Percentiles rank a stretch among this genome's conserved stretches.
Evolutionary conservation across 2,113 vertebrate species (phyloP).

Genomic region (Coregonus clupeaformis): DNA sequence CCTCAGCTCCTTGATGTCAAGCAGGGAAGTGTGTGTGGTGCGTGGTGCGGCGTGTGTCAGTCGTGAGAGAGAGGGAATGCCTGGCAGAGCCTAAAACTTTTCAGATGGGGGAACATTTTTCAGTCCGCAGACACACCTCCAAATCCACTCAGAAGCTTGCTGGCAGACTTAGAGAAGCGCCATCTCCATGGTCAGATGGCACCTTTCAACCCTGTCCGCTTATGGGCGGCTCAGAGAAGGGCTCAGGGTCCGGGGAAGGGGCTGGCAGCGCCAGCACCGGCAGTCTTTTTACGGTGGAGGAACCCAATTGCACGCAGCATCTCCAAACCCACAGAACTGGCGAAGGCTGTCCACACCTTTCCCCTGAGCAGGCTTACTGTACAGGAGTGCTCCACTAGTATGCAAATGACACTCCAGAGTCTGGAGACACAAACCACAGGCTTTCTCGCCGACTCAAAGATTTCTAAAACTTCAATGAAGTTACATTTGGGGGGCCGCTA

Average conservation of each 20-base stretch:
- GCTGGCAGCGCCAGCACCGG: conserved; percentile 56
- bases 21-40: conserved; percentile 31
- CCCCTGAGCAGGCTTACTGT: conserved; percentile 57
- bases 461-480: conserved; percentile 47
- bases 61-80: conserved; percentile 40
- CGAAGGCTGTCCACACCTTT: conserved; percentile 60
- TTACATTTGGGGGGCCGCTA: too few species aligned
- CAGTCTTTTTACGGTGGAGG: conserved; percentile 53
- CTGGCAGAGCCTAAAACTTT: conserved; percentile 77
- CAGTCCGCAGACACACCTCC: conserved; percentile 67
- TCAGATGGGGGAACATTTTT: conserved; percentile 70
- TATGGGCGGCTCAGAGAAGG: conserved; percentile 51
- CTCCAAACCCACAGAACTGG: conserved; percentile 66
- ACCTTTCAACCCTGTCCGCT: conserved; percentile 69
- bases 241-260: conserved; percentile 56
- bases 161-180: conserved; percentile 62
- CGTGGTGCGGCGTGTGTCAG: conserved; percentile 26
- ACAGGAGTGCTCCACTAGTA: conserved; percentile 52
- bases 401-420: conserved; percentile 57
- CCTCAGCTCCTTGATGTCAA: conserved; percentile 62
- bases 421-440: conserved; percentile 45
- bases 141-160: conserved; percentile 73
- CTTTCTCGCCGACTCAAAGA: conserved; percentile 28
- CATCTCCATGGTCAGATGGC: conserved; percentile 68
- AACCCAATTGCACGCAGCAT: conserved; percentile 68